Evolutionary conservation across 2,113 vertebrate species (phyloP).

Genomic region (Antechinus flavipes): DNA sequence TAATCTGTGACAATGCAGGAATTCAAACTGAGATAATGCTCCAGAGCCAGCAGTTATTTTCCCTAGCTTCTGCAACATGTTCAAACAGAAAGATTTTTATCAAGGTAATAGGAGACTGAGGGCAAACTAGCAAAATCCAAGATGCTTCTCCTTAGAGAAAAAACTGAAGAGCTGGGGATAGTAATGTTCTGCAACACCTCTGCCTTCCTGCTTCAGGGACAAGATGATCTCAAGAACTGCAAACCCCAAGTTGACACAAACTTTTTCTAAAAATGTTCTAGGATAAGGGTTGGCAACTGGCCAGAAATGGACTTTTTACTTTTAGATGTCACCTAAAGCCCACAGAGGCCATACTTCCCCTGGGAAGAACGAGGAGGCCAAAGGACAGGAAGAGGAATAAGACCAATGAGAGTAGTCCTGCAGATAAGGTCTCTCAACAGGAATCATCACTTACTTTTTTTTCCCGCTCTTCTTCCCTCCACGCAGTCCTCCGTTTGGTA

Average conservation of each 20-base stretch:
- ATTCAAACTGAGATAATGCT: neutral
- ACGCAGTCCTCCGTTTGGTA: slow-evolving; percentile 96
- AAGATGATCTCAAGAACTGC: slow-evolving; percentile 71
- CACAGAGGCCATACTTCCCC: neutral
- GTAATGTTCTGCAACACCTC: slow-evolving; percentile 2
- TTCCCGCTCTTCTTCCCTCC: slow-evolving; percentile 96
- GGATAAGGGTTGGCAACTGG: slow-evolving; percentile 35
- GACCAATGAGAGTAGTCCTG: neutral
- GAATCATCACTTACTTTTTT: slow-evolving; percentile 89
- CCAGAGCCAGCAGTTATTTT: neutral
- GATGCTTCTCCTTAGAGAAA: slow-evolving; percentile 53
- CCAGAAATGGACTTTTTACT: slow-evolving; percentile 44
- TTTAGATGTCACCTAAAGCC: slow-evolving; percentile 70
- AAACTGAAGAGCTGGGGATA: slow-evolving; percentile 16
- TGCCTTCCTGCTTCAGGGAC: slow-evolving; percentile 68
- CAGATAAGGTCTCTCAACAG: neutral
- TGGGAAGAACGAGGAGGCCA: neutral
- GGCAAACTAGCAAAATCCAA: slow-evolving; percentile 49
- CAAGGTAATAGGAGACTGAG: slow-evolving; percentile 20
- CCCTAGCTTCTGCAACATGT: neutral
- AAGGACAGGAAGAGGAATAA: neutral
- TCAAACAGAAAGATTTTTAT: slow-evolving; percentile 13
- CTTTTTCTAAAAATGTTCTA: slow-evolving; percentile 49
- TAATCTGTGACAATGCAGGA: neutral
- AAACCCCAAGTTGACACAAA: slow-evolving; percentile 58